Evolutionary conservation across 2,888 invertebrate species (phyloP).

Genomic region (Heliconius hortense): DNA sequence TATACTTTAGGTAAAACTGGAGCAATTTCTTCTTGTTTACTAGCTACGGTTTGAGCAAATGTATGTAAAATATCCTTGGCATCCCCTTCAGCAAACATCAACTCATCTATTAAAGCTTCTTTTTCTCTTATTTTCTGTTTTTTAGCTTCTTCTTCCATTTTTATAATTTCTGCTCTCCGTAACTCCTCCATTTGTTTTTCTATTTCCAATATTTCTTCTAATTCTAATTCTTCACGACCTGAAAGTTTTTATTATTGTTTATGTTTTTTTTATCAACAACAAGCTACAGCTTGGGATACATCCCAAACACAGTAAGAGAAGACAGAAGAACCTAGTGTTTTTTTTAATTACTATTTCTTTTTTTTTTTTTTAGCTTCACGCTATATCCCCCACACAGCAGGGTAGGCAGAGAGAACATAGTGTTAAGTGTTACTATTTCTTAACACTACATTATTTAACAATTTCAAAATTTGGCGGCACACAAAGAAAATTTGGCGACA

Average conservation of each 20-base stretch:
- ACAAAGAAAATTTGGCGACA: too few species aligned
- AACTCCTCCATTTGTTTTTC: slow-evolving; percentile 90
- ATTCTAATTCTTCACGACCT: slow-evolving; percentile 91
- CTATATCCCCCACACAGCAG: too few species aligned
- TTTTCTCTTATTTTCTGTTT: slow-evolving; percentile 92
- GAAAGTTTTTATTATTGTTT: slow-evolving; percentile 37
- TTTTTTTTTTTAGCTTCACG: too few species aligned
- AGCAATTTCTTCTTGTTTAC: slow-evolving; percentile 82
- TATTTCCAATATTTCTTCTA: slow-evolving; percentile 91
- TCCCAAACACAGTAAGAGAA: neutral
- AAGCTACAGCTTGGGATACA: too few species aligned
- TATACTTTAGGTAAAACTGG: slow-evolving; percentile 72
- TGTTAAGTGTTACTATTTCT: too few species aligned
- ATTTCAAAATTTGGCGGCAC: too few species aligned
- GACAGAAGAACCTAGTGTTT: neutral
- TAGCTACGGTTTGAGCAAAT: slow-evolving; percentile 87
- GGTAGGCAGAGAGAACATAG: too few species aligned
- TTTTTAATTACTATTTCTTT: too few species aligned
- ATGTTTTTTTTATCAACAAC: too few species aligned
- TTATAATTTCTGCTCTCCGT: slow-evolving; percentile 86
- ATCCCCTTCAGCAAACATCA: slow-evolving; percentile 95
- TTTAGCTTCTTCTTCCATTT: slow-evolving; percentile 86
- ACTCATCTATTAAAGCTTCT: slow-evolving; percentile 96
- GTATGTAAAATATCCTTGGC: slow-evolving; percentile 93
- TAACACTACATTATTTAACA: too few species aligned